Percentiles rank a stretch among this genome's conserved stretches.
These are phyloP conservation scores for Peromyscus leucopus DNA, from an alignment of 2,113 vertebrate species.

Conservation along the genomic window DNA sequence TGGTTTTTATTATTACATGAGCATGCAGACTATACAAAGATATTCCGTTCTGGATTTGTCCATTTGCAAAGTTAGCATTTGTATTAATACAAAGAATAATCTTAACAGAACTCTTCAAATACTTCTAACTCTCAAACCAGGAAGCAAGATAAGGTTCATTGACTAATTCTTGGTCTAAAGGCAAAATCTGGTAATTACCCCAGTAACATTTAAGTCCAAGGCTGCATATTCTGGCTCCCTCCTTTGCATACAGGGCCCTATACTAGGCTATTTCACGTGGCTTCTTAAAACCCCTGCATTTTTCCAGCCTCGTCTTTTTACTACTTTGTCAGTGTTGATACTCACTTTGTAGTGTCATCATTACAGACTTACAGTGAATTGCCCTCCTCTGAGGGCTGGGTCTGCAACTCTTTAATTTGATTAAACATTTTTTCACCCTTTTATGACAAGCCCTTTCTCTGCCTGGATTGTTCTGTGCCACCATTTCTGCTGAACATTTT, in stretches of 20 bases:
- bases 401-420: not conserved
- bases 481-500: not conserved
- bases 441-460: not conserved
- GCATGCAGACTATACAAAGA: not conserved
- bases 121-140: not conserved
- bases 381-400: not conserved
- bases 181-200: not conserved
- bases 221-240: fast-evolving
- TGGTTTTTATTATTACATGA: not conserved
- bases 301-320: not conserved
- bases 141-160: not conserved
- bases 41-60: not conserved
- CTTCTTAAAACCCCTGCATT: not conserved
- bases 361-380: not conserved
- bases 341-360: not conserved
- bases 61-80: not conserved
- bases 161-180: not conserved
- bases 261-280: not conserved
- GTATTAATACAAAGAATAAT: not conserved
- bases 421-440: not conserved
- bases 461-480: not conserved
- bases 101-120: not conserved
- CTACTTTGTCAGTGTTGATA: not conserved
- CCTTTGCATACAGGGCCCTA: not conserved
- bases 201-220: not conserved